Evolutionary conservation across 1,140 invertebrate species (phyloP).

Genomic region (Neomicropteryx cornuta): DNA sequence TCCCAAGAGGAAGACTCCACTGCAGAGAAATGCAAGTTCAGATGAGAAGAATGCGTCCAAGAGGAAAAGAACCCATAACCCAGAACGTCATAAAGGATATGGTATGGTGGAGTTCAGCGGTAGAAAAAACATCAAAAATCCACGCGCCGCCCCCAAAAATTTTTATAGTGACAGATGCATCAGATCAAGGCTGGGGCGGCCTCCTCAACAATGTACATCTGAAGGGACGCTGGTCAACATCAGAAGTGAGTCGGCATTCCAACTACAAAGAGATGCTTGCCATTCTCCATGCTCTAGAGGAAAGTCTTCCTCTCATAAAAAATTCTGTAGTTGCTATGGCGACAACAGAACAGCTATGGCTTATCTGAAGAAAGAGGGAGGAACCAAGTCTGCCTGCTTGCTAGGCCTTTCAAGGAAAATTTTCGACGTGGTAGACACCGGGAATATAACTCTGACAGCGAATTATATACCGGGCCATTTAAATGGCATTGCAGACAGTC

Average conservation of each 20-base stretch:
- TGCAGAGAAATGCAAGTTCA: conserved; percentile 1
- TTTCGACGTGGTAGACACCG: conserved; percentile 2
- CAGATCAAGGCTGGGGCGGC: conserved; percentile 17
- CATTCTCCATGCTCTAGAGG: conserved; percentile 11
- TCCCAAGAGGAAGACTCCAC: conserved; percentile 3
- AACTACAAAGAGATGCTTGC: conserved; percentile 23
- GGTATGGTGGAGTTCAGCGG: conserved; percentile 11
- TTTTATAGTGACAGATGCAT: conserved; percentile 21
- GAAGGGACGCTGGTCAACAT: conserved; percentile 10
- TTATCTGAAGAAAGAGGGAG: conserved; percentile 15
- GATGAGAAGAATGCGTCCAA: conserved; percentile 2
- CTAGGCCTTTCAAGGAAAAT: conserved; percentile 5
- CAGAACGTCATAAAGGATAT: conserved; percentile 5
- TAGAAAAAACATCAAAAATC: conserved; percentile 7
- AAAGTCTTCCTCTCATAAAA: conserved; percentile 3
- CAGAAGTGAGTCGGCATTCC: conserved; percentile 17
- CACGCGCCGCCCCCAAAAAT: conserved; percentile 11
- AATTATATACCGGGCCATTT: conserved; percentile 15
- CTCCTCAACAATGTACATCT: conserved; percentile 11
- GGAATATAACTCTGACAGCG: conserved; percentile 7
- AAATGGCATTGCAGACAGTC: conserved; percentile 17
- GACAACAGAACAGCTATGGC: conserved; percentile 17
- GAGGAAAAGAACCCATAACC: background rate
- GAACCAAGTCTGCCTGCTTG: conserved; percentile 12
- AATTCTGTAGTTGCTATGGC: conserved; percentile 11